Base-by-base conservation (phyloP, 2,113 vertebrate genomes). In the Strigops habroptila region DNA sequence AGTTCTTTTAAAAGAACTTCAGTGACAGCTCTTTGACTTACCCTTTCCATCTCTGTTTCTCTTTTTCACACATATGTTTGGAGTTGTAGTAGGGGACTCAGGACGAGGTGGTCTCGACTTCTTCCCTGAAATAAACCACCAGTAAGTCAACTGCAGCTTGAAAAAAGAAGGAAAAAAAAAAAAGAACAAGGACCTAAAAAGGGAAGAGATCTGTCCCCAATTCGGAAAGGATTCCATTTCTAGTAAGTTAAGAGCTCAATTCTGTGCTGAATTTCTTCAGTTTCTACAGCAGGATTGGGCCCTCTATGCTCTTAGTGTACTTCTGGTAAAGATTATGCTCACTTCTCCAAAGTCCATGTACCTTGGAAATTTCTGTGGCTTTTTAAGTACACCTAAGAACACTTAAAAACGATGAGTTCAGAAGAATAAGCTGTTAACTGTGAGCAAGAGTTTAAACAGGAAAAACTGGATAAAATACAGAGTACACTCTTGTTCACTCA, bases 21-120 rank as follows among this genome's bases (percentile, higher is more conserved):
- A 25, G 17, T 51, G 37, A 59, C 46, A 67, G 76, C 31, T 88
- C 43, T 35, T 41, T 19, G 30, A 92, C 97, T 96, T 97, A 99
- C 99, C 99, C 98, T 99, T 99, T 93, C 99, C 99, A 88, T 99
- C 99, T 98, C 99, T 99, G 96, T 97, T 99, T 97, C 98, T 98
- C 97, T 98, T 99, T 96, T 98, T 99, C 92, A 99, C 98, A 82
- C 97, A 98, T 95, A 99, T 99, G 55, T 99, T 99, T 95, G 99
- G 99, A 43, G 98, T 98, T 79, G 96, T 96, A 49, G 98, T 97
- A 49, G 99, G 99, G n/a, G 99, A 99, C 90, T 99, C 98, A 44
- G 99, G 97, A 76, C 99, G 98, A 65, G 97, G 91, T 1, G 98
- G 97, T 96, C 98, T 98, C 4, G 97, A 90, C 97, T 99, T 99